Evolutionary conservation across 23 tunicate species (phyloP).

Genomic region (Clavelina lepadiformis): DNA sequence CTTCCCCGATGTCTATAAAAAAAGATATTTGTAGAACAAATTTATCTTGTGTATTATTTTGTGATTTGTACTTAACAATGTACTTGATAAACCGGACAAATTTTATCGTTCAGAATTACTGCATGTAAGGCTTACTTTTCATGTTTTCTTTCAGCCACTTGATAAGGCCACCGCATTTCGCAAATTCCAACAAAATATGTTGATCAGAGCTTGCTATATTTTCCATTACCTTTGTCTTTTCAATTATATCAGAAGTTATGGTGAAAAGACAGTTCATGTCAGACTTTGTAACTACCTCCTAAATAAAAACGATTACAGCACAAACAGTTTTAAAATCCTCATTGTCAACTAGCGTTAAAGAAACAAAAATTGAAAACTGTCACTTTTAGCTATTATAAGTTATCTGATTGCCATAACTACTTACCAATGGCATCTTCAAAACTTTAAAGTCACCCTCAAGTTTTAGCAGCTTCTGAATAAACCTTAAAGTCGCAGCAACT

Average conservation of each 20-base stretch:
- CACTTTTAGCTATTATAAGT: neutral
- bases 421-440: neutral
- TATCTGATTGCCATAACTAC: neutral
- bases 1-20: constrained; percentile 44
- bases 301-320: neutral
- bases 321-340: no score
- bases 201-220: constrained; percentile 2
- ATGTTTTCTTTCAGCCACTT: constrained; percentile 39
- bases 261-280: neutral
- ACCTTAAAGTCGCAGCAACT: neutral
- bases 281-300: neutral
- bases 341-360: no score
- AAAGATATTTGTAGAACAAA: neutral
- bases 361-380: neutral
- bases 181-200: constrained; percentile 17
- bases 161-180: constrained; percentile 8
- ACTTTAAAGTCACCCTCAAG: neutral
- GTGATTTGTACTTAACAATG: neutral
- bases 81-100: neutral
- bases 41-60: neutral
- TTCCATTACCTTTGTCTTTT: neutral
- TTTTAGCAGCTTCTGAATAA: neutral
- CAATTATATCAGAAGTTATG: neutral
- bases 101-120: neutral
- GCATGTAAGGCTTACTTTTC: constrained; percentile 21